phyloP scores from a whole-genome alignment of 2,113 vertebrate species.

The Tretioscincus oriximinensis region DNA sequence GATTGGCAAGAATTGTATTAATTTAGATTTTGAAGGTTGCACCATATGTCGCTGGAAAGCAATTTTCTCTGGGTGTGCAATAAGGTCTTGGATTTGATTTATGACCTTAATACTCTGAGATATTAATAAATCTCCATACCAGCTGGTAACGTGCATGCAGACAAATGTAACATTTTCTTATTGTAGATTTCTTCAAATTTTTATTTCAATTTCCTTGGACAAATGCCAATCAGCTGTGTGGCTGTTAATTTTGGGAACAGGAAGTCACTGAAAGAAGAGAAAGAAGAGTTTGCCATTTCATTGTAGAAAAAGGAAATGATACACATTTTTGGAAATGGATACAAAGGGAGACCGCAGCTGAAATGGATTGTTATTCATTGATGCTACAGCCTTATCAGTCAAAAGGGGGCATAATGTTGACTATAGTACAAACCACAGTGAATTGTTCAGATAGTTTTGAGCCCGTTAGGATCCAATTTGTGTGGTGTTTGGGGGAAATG shows the following conservation, averaged over 20 bases:
- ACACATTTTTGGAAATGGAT: background rate
- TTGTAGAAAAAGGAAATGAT: background rate
- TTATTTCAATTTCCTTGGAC: conserved; percentile 59
- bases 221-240: conserved; percentile 49
- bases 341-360: background rate
- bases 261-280: background rate
- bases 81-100: conserved; percentile 67
- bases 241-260: conserved; percentile 57
- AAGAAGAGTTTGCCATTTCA: background rate
- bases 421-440: conserved; percentile 27
- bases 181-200: conserved; percentile 35
- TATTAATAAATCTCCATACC: conserved; percentile 63
- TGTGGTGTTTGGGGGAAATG: conserved; percentile 37
- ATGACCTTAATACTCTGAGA: conserved; percentile 70
- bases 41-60: conserved; percentile 69
- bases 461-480: conserved; percentile 68
- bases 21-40: conserved; percentile 70
- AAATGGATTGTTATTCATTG: background rate
- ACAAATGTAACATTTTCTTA: conserved; percentile 62
- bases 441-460: conserved; percentile 1
- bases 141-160: conserved; percentile 60
- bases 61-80: conserved; percentile 69
- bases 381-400: background rate
- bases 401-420: background rate
- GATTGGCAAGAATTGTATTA: conserved; percentile 67